Base-by-base conservation (phyloP, 2,113 vertebrate species). In the Oophaga pumilio region DNA sequence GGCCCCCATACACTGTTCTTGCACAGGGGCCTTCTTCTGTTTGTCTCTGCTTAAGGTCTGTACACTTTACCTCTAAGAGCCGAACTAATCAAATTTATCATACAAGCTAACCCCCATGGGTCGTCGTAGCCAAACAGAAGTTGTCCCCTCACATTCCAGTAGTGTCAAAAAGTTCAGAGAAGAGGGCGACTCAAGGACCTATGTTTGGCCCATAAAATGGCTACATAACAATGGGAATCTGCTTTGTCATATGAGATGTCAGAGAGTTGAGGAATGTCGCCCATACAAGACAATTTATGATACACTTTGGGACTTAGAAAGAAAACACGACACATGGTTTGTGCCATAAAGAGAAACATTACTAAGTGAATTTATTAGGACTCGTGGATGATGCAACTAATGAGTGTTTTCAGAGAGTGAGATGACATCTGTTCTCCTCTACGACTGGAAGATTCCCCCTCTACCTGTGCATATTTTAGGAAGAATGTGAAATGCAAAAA, bases 301-400 rank as follows among this genome's bases (percentile, higher is more conserved):
- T 43, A 9, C 71, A 49, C 71, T 74, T 11, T 74, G 71, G 71
- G 71, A 74, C 71, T 22, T 74, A 49, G 22, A 74, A 74, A 74
- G 71, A 74, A 74, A 74, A 74, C 1, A 50, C 33, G 50, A 74
- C 71, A 74, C 43, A 74, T 74, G 71, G 71, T 50, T 74, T 74
- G 71, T 49, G 71, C 71, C 18, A 74, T 74, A 74, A 74, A 50
- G 18, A 50, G 33, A 74, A 22, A 74, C 33, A 50, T 74, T 74
- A 50, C 33, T 49, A 22, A 20, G 71, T 74, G 43, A 22, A 74
- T 74, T 20, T 74, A 74, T 50, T 12, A 50, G 50, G 43, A 10
- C 18, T 8, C 71, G 12, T 18, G 18, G 71, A 74, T 0, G 3
- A 74, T 74, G 18, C 71, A 49, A 50, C 12, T 43, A 50, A 50